Conservation (phyloP, 1,140 invertebrate genomes). For the Elysia chlorotica region DNA sequence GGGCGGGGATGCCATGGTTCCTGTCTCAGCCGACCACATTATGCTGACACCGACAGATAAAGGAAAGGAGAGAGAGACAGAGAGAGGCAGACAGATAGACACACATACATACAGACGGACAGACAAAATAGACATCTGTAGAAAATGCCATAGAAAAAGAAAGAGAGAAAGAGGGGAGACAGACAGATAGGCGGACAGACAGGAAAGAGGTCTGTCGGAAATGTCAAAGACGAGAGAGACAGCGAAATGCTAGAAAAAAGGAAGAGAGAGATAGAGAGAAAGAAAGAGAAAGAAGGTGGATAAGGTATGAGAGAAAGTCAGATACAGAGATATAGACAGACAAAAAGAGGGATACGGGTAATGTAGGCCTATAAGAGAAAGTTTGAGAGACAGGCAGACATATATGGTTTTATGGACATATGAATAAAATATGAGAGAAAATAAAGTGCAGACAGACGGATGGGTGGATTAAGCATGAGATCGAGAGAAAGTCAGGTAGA, state of each 20-base stretch:
- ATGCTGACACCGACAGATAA: no score
- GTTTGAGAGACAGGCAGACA: neutral
- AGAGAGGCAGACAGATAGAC: no score
- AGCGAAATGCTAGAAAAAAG: neutral
- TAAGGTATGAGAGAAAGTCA: neutral
- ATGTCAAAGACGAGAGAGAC: neutral
- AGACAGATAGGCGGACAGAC: neutral
- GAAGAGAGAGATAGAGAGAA: no score
- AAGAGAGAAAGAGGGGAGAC: conserved; percentile 1
- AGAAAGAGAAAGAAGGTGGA: neutral
- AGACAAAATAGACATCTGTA: neutral
- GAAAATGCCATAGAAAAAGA: neutral
- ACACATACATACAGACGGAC: neutral
- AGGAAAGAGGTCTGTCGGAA: neutral
- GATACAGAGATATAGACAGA: neutral
- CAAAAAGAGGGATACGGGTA: neutral
- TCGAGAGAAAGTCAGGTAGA: no score
- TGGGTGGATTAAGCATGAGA: neutral
- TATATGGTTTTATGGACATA: no score
- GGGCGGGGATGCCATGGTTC: no score
- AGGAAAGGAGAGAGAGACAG: neutral
- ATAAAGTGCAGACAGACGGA: neutral
- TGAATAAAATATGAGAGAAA: neutral
- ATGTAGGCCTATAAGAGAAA: neutral
- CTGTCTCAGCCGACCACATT: no score